Base-by-base conservation (phyloP, 2,113 vertebrate genomes). In the Cheirogaleus medius region DNA sequence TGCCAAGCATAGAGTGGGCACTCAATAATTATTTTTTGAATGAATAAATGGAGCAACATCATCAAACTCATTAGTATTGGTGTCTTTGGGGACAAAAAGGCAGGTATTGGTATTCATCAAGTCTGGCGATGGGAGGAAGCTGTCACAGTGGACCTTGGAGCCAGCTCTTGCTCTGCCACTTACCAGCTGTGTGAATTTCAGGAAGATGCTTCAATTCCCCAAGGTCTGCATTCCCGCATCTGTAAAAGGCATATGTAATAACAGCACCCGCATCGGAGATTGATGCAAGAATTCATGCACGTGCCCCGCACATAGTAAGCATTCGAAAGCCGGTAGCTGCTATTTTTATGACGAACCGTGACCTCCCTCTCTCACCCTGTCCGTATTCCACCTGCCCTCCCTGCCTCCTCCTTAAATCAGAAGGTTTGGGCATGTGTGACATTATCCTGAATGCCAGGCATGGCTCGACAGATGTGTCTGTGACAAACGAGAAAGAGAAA, bases 51-150 rank as follows among this genome's bases (percentile, higher is more conserved):
- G 94, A 96, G 80, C 49, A 8, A 56, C 52, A 37, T 85, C 91
- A 88, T 83, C 91, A 69, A 90, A 90, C 82, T 84, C 88, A 63
- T 68, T 25, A 78, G 68, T 12, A 52, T 78, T 7, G 0, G 56
- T 56, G 13, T 93, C 91, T 97, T 73, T 68, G 89, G 94, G 90
- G 69, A 93, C 94, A 80, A 44, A 89, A 80, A 49, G 73, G 85
- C 8, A 94, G 34, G 58, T 15, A 12, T 49, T 87, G 84, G 68
- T 63, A 91, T 86, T 88, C 93, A 27, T 17, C 8, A 44, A 92
- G 91, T 73, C 82, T 54, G 23, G 52, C 20, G 78, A 78, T 44
- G 60, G 42, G 29, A 66, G 32, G 12, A 32, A 32, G 76, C 60
- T 34, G 78, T 93, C 95, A 18, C 34, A 8, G 81, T 44, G 88